Percentiles rank a stretch among this genome's conserved stretches.
Conservation (phyloP, 2,113 vertebrate genomes). For the Dicentrarchus labrax region DNA sequence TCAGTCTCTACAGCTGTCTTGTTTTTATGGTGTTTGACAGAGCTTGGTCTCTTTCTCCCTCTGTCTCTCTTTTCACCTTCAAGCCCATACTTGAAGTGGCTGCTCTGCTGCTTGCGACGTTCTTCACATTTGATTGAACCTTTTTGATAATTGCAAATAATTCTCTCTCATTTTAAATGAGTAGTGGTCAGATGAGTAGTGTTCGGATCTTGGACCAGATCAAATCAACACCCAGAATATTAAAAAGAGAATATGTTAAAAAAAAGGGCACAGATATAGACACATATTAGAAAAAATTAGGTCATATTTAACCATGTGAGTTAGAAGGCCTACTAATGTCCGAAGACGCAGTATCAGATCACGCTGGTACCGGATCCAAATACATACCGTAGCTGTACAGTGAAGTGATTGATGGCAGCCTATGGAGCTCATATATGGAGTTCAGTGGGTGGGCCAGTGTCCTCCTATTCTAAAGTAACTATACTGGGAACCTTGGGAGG, state of each 20-base stretch:
- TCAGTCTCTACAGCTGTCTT: conserved; percentile 79
- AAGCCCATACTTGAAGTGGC: conserved; percentile 13
- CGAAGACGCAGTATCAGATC: conserved; percentile 33
- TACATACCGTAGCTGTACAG: conserved; percentile 60
- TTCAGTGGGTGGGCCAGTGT: conserved; percentile 63
- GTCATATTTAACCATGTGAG: conserved; percentile 7
- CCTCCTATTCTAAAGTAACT: conserved; percentile 63
- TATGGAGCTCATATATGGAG: conserved; percentile 80
- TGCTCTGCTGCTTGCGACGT: not conserved
- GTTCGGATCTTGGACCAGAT: not conserved
- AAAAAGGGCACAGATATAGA: too few relatives aligned
- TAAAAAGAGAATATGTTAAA: not conserved
- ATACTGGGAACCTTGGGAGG: conserved; percentile 63
- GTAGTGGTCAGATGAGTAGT: not conserved
- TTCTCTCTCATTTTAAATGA: not conserved
- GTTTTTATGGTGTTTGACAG: conserved; percentile 72
- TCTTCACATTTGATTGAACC: not conserved
- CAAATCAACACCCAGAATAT: not conserved
- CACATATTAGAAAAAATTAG: not conserved
- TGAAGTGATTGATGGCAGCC: conserved; percentile 73
- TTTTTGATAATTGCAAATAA: not conserved
- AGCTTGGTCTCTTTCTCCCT: conserved; percentile 51
- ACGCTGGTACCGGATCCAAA: conserved; percentile 27
- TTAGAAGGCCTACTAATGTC: not conserved
- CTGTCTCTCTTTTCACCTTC: conserved; percentile 65